Evolutionary conservation across 2,113 vertebrate genomes (phyloP).

Genomic region (Vanacampus margaritifer): DNA sequence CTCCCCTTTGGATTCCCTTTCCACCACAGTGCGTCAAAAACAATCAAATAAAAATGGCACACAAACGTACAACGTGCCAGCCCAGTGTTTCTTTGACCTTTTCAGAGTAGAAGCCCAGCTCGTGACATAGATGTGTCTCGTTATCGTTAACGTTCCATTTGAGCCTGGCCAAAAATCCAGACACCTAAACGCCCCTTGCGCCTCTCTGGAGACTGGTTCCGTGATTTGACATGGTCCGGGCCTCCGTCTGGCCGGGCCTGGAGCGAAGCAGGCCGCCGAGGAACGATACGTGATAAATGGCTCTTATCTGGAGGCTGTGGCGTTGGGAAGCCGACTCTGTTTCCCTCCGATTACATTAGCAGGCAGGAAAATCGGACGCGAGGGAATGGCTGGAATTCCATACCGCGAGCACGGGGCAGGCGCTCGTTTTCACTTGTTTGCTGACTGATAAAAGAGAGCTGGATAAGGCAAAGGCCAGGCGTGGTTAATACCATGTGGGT

Average conservation of each 20-base stretch:
- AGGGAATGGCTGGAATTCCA: conserved; percentile 68
- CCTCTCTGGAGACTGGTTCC: conserved; percentile 39
- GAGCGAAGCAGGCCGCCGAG: conserved; percentile 45
- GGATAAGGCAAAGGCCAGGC: conserved; percentile 26
- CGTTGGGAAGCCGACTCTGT: conserved; percentile 64
- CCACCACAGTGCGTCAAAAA: conserved; percentile 1
- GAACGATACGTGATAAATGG: conserved; percentile 73
- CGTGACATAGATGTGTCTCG: conserved; percentile 25
- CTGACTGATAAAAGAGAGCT: conserved; percentile 56
- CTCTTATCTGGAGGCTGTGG: conserved; percentile 69
- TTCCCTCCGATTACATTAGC: conserved; percentile 72
- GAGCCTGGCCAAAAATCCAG: conserved; percentile 41
- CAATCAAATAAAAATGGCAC: conserved; percentile 3
- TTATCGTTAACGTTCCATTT: conserved; percentile 48
- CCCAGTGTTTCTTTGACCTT: conserved; percentile 17
- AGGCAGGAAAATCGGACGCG: conserved; percentile 73
- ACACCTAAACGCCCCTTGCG: conserved; percentile 17
- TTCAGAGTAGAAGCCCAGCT: background rate
- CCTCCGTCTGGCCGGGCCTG: conserved; percentile 48
- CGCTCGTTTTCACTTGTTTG: conserved; percentile 63
- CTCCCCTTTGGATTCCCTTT: conserved; percentile 16
- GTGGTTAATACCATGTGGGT: conserved; percentile 9
- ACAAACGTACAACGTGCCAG: background rate
- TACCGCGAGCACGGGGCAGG: conserved; percentile 45
- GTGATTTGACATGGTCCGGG: conserved; percentile 57